Conservation (phyloP, 2,888 invertebrate species). For the Synanthedon vespiformis region DNA sequence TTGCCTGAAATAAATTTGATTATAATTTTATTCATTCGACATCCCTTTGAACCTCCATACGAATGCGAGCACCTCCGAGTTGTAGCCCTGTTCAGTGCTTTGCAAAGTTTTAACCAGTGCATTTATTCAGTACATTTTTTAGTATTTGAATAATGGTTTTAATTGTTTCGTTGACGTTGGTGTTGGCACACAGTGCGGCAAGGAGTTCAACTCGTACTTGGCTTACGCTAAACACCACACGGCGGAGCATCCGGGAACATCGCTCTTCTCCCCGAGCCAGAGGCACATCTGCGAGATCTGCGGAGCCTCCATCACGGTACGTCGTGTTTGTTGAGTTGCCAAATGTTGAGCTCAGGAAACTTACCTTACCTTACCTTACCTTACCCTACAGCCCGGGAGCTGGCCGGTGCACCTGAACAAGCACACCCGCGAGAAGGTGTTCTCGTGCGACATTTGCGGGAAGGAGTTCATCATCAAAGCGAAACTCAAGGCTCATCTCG, state of each 20-base stretch:
- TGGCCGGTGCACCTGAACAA: constrained; percentile 47
- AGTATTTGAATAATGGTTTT: too few species aligned
- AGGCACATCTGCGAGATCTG: constrained; percentile 56
- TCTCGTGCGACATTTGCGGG: constrained; percentile 41
- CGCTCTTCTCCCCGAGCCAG: constrained; percentile 30
- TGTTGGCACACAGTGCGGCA: constrained; percentile 43
- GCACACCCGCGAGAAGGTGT: constrained; percentile 34
- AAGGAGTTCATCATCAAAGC: constrained; percentile 38
- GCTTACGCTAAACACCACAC: constrained; percentile 50
- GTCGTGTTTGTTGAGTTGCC: too few species aligned
- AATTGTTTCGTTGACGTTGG: too few species aligned
- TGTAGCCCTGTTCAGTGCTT: too few species aligned
- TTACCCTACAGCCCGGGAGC: constrained; percentile 44
- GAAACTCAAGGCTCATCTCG: constrained; percentile 40
- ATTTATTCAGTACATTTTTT: too few species aligned
- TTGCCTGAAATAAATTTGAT: too few species aligned
- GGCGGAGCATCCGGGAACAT: constrained; percentile 41
- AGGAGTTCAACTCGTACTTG: constrained; percentile 44
- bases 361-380: too few species aligned
- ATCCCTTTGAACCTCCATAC: too few species aligned
- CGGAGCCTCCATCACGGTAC: constrained; percentile 51
- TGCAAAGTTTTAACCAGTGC: too few species aligned
- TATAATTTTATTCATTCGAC: too few species aligned
- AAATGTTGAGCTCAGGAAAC: too few species aligned
- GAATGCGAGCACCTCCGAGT: too few species aligned